A percentile compares a stretch with the other conserved stretches of the same genome.
These are phyloP conservation scores for Caenorhabditis panamensis DNA, from an alignment of 2,888 invertebrate genomes.

Conservation along the genomic window DNA sequence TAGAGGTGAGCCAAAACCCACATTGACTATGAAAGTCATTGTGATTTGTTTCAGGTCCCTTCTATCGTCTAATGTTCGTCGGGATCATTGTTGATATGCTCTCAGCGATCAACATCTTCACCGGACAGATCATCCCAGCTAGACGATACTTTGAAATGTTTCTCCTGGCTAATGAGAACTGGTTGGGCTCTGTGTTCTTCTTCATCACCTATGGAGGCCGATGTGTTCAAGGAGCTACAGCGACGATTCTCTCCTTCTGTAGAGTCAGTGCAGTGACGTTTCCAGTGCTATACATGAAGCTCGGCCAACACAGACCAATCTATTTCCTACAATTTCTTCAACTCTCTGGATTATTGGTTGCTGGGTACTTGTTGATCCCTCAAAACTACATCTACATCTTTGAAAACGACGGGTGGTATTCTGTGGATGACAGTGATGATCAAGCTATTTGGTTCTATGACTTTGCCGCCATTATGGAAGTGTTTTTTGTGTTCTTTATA, in stretches of 20 bases:
- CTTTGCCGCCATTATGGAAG: slow-evolving; percentile 28
- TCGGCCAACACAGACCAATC: slow-evolving; percentile 36
- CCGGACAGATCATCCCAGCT: slow-evolving; percentile 55
- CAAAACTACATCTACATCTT: slow-evolving; percentile 22
- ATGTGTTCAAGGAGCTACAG: slow-evolving; percentile 50
- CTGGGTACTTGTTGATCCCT: slow-evolving; percentile 2
- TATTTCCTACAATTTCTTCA: slow-evolving; percentile 29
- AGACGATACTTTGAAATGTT: slow-evolving; percentile 29
- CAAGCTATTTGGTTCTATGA: slow-evolving; percentile 26
- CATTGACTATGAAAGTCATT: no score
- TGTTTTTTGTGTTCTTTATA: slow-evolving; percentile 29
- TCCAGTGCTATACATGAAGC: slow-evolving; percentile 36
- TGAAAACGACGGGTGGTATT: slow-evolving; percentile 33
- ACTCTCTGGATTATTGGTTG: slow-evolving; percentile 4
- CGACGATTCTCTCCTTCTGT: slow-evolving; percentile 51
- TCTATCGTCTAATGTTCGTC: slow-evolving; percentile 55
- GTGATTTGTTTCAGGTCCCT: slow-evolving; percentile 47
- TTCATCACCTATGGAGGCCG: slow-evolving; percentile 36
- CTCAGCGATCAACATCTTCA: slow-evolving; percentile 48
- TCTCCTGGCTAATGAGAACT: slow-evolving; percentile 21
- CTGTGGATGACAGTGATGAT: slow-evolving; percentile 16
- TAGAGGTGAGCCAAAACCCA: slow-evolving; percentile 37
- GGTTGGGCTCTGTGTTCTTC: slow-evolving; percentile 32
- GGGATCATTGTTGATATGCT: slow-evolving; percentile 57
- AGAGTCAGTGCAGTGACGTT: slow-evolving; percentile 47